These are phyloP conservation scores for Diachasmimorpha longicaudata DNA, from an alignment of 1,140 invertebrate species.

Conservation along the genomic window DNA sequence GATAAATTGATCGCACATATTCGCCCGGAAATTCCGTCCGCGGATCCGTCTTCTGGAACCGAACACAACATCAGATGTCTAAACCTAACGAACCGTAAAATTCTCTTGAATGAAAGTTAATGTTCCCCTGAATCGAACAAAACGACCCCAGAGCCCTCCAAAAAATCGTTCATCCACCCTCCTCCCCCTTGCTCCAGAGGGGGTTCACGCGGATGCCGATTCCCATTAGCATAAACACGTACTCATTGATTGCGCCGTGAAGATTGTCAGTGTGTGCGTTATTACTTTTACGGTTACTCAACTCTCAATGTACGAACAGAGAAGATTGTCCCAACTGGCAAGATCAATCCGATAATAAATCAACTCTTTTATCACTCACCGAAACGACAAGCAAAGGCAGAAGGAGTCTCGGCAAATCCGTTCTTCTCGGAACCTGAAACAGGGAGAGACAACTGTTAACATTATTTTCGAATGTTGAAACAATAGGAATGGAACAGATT, in stretches of 20 bases:
- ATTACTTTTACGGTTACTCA: conserved; percentile 54
- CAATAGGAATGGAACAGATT: not conserved
- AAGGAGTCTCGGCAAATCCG: conserved; percentile 39
- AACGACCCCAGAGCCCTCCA: too few relatives aligned
- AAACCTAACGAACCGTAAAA: too few relatives aligned
- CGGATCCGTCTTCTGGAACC: too few relatives aligned
- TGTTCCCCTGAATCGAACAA: too few relatives aligned
- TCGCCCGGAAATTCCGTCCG: too few relatives aligned
- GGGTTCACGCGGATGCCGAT: conserved; percentile 51
- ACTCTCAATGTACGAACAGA: conserved; percentile 32
- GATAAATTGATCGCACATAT: too few relatives aligned
- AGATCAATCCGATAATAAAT: not conserved
- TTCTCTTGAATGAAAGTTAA: not conserved
- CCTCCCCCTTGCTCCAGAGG: conserved; percentile 16
- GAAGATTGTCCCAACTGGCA: not conserved
- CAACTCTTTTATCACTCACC: conserved; percentile 42
- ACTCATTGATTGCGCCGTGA: conserved; percentile 56
- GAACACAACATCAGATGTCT: too few relatives aligned
- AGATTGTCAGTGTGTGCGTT: conserved; percentile 48
- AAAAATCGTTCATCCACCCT: not conserved
- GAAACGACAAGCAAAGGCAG: conserved; percentile 43
- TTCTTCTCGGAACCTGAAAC: conserved; percentile 51
- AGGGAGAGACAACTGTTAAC: conserved; percentile 17
- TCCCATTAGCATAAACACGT: conserved; percentile 60
- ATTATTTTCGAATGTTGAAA: not conserved